A percentile compares a stretch with the other conserved stretches of the same genome.
These are phyloP conservation scores for Cirrhinus molitorella DNA, from an alignment of 2,797 vertebrate genomes.

Conservation along the genomic window DNA sequence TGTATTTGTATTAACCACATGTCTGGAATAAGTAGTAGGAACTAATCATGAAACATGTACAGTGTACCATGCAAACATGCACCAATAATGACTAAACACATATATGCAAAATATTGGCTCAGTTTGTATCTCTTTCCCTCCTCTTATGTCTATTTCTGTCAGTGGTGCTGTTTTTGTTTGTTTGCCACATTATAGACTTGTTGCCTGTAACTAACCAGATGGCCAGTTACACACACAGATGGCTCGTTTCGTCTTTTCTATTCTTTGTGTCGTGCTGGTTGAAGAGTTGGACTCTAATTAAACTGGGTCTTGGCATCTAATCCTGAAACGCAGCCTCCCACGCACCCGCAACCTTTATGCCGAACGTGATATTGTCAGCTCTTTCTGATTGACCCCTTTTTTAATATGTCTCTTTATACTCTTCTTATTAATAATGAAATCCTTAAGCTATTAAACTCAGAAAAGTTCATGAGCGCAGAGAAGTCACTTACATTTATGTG, in stretches of 20 bases:
- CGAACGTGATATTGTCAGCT: slow-evolving; percentile 8
- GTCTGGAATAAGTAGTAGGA: neutral
- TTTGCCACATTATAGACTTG: slow-evolving; percentile 51
- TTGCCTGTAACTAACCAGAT: slow-evolving; percentile 58
- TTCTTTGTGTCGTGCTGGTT: slow-evolving; percentile 51
- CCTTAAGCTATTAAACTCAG: neutral
- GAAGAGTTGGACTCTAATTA: slow-evolving; percentile 52
- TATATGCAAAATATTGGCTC: neutral
- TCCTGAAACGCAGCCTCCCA: slow-evolving; percentile 13
- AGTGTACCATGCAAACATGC: neutral
- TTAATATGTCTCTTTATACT: neutral
- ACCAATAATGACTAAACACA: slow-evolving; percentile 8
- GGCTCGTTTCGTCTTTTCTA: slow-evolving; percentile 51
- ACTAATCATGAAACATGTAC: neutral
- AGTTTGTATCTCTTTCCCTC: slow-evolving; percentile 6
- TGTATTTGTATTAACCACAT: neutral
- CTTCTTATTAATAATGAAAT: slow-evolving; percentile 1
- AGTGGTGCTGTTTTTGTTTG: slow-evolving; percentile 49
- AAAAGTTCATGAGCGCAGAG: slow-evolving; percentile 6
- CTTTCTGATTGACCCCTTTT: slow-evolving; percentile 15
- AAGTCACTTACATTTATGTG: neutral
- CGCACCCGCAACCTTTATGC: slow-evolving; percentile 17
- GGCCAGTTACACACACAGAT: slow-evolving; percentile 61
- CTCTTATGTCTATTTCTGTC: slow-evolving; percentile 20
- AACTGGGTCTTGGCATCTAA: slow-evolving; percentile 43